Conservation (phyloP, 2,888 invertebrate species). For the Notodonta ziczac region DNA sequence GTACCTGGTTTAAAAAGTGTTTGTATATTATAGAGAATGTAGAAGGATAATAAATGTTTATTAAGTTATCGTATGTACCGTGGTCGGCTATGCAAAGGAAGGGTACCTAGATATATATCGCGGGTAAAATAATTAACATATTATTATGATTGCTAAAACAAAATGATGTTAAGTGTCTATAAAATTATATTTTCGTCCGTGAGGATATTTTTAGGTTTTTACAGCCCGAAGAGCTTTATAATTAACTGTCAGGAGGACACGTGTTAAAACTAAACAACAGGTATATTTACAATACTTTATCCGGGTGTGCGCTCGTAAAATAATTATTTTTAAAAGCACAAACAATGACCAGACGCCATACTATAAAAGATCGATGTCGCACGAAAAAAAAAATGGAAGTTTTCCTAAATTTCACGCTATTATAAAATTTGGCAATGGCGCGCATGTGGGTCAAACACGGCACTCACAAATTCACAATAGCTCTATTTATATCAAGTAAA, state of each 20-base stretch:
- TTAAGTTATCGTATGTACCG: too few relatives aligned
- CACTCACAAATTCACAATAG: constrained; percentile 72
- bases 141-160: background rate
- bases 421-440: constrained; percentile 64
- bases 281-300: constrained; percentile 8
- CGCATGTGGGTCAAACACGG: constrained; percentile 69
- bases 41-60: too few relatives aligned
- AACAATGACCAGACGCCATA: constrained; percentile 7
- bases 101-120: too few relatives aligned
- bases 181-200: background rate
- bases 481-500: constrained; percentile 77
- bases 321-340: constrained; percentile 8
- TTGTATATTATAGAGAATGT: too few relatives aligned
- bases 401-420: constrained; percentile 40
- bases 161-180: background rate
- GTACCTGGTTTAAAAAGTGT: too few relatives aligned
- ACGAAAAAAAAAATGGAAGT: constrained; percentile 39
- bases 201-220: background rate
- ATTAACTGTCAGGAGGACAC: constrained; percentile 2
- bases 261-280: constrained; percentile 1
- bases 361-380: constrained; percentile 36
- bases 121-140: too few relatives aligned
- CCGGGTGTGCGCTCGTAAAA: constrained; percentile 6
- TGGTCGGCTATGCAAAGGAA: too few relatives aligned
- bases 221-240: background rate